Evolutionary conservation across 2,888 invertebrate species (phyloP), one percentile per base, ranked within the genome.

Genomic region (Lepidocyrtoides sp.): DNA sequence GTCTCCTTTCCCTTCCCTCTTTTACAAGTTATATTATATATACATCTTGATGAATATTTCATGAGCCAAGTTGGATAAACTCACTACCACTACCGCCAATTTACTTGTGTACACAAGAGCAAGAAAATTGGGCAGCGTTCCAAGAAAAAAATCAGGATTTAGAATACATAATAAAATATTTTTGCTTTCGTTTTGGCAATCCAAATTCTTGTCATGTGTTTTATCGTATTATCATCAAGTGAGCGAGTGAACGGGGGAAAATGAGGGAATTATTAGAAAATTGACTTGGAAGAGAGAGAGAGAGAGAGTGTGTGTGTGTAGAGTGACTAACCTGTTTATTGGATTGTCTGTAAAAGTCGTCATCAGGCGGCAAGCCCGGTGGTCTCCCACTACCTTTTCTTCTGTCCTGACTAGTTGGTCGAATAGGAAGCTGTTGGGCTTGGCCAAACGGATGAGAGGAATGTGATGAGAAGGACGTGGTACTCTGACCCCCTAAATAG

Each of bases 381-480:
- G 89, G 92, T 72, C 91, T 54, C 29, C 48, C 85, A 81, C 92
- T 92, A 51, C 87, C 91, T 88, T 92, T 93, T 69, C 93, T 91
- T 41, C 93, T 81, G 36, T 82, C 84, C 20, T 84, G 84, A 29
- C 69, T 79, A 36, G 41, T 79, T 83, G 89, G 89, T 83, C 86
- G 72, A 48, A 85, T 51, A 14, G 60, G 72, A 14, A 69, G 60
- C 36, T 86, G 93, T 36, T 93, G 93, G 44, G 93, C 91, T 86
- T 94, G 94, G 44, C 94, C 94, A 79, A 94, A 94, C 0, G 94
- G 94, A 86, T 94, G 94, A 60, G 93, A 93, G 93, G 94, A 93
- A 94, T 94, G 94, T 93, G 94, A 94, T 32, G 91, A 88, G 29
- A 93, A 92, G 29, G 92, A 87, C n/a, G 93, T 89, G 54, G 92